phyloP scores from a whole-genome alignment of 2,113 vertebrate species.

The Lophotis ruficrista region DNA sequence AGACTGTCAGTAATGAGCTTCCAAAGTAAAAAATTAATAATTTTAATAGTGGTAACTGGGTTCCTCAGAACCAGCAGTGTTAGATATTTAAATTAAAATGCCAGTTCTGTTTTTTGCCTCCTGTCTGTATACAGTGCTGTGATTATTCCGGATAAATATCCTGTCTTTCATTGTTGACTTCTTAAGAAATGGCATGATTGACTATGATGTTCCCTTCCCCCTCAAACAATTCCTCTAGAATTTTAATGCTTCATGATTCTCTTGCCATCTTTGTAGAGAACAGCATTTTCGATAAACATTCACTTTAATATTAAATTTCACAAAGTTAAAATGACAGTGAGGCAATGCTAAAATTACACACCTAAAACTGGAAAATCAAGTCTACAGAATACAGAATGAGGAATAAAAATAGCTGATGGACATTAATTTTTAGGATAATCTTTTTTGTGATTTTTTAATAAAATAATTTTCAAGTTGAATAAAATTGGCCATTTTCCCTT shows the following conservation, averaged over 20 bases:
- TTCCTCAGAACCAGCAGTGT: neutral
- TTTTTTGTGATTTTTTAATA: neutral
- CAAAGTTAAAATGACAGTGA: neutral
- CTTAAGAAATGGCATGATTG: neutral
- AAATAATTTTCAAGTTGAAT: neutral
- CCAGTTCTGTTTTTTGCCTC: neutral
- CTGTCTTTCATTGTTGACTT: slow-evolving; percentile 6
- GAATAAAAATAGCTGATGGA: neutral
- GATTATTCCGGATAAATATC: slow-evolving; percentile 11
- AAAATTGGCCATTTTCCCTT: neutral
- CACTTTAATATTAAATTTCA: neutral
- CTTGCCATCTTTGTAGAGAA: neutral
- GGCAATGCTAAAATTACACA: neutral
- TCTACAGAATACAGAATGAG: neutral
- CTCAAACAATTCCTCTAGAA: slow-evolving; percentile 16
- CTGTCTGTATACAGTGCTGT: neutral
- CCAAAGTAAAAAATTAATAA: neutral
- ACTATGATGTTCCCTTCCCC: neutral
- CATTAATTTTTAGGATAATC: neutral
- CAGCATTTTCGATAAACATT: neutral
- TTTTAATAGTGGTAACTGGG: neutral
- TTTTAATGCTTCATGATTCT: slow-evolving; percentile 19
- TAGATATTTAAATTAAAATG: slow-evolving; percentile 35
- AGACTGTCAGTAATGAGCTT: neutral
- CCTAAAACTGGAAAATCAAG: neutral